phyloP scores from a whole-genome alignment of 2,113 vertebrate genomes.

The Haemorhous mexicanus region DNA sequence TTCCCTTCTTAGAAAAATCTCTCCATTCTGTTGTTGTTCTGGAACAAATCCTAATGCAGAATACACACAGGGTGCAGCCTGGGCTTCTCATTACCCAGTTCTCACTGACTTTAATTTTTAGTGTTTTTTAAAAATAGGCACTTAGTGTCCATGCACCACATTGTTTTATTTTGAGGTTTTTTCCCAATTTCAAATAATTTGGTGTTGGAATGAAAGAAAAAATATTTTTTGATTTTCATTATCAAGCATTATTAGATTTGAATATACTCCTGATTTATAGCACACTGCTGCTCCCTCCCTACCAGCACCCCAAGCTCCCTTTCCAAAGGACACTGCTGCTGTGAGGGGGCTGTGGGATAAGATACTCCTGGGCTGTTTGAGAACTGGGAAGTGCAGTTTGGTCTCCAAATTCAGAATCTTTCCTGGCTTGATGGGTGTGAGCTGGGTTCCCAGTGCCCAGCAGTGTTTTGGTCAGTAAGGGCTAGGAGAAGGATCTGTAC shows the following conservation, averaged over 20 bases:
- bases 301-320: not conserved
- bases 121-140: not conserved
- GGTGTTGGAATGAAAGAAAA: not conserved
- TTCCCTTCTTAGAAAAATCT: not conserved
- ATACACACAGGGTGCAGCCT: not conserved
- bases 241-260: not conserved
- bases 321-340: not conserved
- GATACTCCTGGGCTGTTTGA: rapidly evolving
- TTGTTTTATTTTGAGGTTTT: not conserved
- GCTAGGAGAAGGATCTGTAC: not conserved
- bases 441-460: not conserved
- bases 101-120: not conserved
- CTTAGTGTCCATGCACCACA: not conserved
- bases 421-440: not conserved
- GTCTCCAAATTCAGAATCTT: not conserved
- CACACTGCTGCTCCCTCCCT: not conserved
- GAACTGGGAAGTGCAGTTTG: not conserved
- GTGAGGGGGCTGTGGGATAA: too few species aligned
- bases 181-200: not conserved
- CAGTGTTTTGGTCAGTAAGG: not conserved
- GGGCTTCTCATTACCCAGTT: not conserved
- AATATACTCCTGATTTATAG: not conserved
- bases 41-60: not conserved
- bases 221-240: not conserved
- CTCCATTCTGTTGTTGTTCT: not conserved